Percentiles rank a stretch among this genome's conserved stretches.
These are phyloP conservation scores for Melanitta fusca DNA, from an alignment of 2,797 vertebrate species.

Conservation along the genomic window DNA sequence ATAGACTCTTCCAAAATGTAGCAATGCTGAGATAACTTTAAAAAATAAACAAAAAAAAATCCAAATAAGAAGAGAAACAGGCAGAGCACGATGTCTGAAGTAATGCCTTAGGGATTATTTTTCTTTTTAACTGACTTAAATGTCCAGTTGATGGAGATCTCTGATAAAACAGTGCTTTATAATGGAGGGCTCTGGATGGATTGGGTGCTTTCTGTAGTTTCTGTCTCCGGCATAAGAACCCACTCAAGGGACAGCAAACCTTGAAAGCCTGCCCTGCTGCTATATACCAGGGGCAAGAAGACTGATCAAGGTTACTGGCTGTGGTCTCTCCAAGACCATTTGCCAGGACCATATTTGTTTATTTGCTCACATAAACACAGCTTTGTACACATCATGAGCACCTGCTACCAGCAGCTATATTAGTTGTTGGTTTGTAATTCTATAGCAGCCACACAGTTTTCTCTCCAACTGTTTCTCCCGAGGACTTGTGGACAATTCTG, in stretches of 20 bases:
- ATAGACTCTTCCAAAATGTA: neutral
- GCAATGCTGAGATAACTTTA: neutral
- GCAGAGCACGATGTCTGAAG: neutral
- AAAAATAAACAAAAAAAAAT: neutral
- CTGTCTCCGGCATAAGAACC: neutral
- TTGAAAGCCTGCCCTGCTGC: neutral
- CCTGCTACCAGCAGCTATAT: neutral
- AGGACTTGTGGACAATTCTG: neutral
- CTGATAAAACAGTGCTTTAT: neutral
- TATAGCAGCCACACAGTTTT: neutral
- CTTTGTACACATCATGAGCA: neutral
- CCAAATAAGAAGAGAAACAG: neutral
- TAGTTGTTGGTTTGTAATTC: neutral
- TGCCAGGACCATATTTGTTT: rapidly evolving
- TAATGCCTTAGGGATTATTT: neutral
- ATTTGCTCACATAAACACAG: neutral
- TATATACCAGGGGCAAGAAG: neutral
- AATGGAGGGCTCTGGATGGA: neutral
- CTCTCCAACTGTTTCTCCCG: neutral
- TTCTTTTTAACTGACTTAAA: neutral
- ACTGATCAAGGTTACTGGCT: neutral
- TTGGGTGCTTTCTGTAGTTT: neutral
- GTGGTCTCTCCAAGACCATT: neutral
- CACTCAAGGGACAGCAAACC: neutral
- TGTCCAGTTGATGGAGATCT: neutral